Base-by-base conservation (phyloP, 2,797 vertebrate genomes). In the Thaleichthys pacificus region DNA sequence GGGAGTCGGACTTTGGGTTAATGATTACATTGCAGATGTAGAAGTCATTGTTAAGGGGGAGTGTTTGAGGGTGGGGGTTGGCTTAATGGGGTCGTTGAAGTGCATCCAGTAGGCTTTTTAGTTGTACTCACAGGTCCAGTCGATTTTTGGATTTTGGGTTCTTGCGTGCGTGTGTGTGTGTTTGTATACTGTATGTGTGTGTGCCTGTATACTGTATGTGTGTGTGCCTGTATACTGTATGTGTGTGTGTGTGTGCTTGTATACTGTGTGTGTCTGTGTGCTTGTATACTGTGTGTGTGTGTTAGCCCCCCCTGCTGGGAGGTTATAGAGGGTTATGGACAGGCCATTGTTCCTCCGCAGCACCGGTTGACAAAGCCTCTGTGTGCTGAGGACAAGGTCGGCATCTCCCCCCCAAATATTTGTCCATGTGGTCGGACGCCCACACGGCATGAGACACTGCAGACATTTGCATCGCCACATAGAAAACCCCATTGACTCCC, bases 321-420 rank as follows among this genome's bases (percentile, higher is more conserved):
- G 84, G 82, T 88, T 76, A 82, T 82, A 70, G 80, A 24, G 30
- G 80, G 76, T 78, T 68, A 75, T 56, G 54, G 22, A 38, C 58
- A 78, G 73, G 63, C 77, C 88, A 89, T 91, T 92, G 91, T 92
- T 92, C 87, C 86, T 24, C 83, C 88, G 77, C 38, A 54, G 84
- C 88, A 42, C 38, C 78, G 72, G 77, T 24, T 58, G 57, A 94
- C 91, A 94, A 92, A 92, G 82, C 17, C 62, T 12, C 70, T 88
- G 90, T 93, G 91, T 93, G 82, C 83, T 76, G 11, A 61, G 86
- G 68, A 84, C 79, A 87, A 82, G 79, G 80, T 89, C 80, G 84
- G 88, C 89, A 88, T 90, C 83, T 77, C 86, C 81, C 74, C 38
- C 77, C 85, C 68, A 92, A 91, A 93, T 92, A 93, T 93, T 91